phyloP scores from a whole-genome alignment of 2,888 invertebrate genomes.

The Epistrophe grossulariae region DNA sequence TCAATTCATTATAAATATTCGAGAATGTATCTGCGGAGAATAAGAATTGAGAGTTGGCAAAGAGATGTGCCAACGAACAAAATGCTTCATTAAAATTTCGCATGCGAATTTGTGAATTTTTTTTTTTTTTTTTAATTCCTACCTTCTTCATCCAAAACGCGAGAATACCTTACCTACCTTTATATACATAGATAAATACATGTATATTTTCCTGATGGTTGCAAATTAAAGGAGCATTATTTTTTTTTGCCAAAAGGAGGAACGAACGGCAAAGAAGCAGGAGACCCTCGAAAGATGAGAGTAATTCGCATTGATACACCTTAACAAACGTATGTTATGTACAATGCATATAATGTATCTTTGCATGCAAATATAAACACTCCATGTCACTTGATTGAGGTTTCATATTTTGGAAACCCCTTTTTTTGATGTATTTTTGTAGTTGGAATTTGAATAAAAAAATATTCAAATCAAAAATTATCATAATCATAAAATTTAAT shows the following conservation, averaged over 20 bases:
- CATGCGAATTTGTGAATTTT: constrained; percentile 64
- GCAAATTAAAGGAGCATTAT: constrained; percentile 22
- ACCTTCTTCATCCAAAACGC: background rate
- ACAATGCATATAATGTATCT: background rate
- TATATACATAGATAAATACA: too few species aligned
- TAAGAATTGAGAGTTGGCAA: constrained; percentile 35
- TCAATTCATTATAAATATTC: constrained; percentile 68
- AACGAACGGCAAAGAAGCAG: background rate
- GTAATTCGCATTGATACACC: constrained; percentile 6
- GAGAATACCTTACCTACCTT: background rate
- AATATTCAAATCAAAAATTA: too few species aligned
- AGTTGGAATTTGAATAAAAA: too few species aligned
- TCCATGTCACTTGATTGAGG: background rate
- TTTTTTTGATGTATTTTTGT: background rate
- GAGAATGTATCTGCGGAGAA: constrained; percentile 38
- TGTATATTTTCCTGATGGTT: constrained; percentile 15
- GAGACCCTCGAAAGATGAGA: background rate
- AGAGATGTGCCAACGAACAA: constrained; percentile 65
- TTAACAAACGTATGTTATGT: background rate
- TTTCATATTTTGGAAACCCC: background rate
- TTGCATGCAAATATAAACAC: background rate
- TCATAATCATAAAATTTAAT: too few species aligned
- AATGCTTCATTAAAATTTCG: constrained; percentile 74
- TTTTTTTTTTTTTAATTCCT: constrained; percentile 21
- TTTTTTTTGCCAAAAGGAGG: background rate